A percentile compares a stretch with the other conserved stretches of the same genome.
phyloP scores from a whole-genome alignment of 1,140 invertebrate genomes.

The Halictus rubicundus region DNA sequence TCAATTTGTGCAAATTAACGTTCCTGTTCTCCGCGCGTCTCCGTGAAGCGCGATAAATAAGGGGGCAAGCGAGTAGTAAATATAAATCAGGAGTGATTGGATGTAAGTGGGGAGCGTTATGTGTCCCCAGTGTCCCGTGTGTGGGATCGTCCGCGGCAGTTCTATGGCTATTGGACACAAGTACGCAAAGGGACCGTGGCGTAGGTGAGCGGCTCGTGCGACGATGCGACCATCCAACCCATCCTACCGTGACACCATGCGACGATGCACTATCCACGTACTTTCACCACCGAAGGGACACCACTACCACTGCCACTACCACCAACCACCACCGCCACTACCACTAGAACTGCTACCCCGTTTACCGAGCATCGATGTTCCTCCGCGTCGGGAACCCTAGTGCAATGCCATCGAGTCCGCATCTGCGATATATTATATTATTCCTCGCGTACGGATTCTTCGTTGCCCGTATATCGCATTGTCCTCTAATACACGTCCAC shows the following conservation, averaged over 20 bases:
- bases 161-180: constrained; percentile 47
- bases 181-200: background rate
- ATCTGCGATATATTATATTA: constrained; percentile 22
- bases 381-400: background rate
- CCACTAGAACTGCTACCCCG: constrained; percentile 12
- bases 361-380: constrained; percentile 37
- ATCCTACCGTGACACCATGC: no score
- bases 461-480: background rate
- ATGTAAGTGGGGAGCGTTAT: constrained; percentile 81
- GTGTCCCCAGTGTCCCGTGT: constrained; percentile 81
- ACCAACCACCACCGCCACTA: no score
- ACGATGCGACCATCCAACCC: constrained; percentile 16
- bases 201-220: constrained; percentile 52
- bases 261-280: background rate
- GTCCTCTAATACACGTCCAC: background rate
- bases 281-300: constrained; percentile 46
- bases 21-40: constrained; percentile 75
- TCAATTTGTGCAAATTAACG: constrained; percentile 81
- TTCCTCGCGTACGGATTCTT: constrained; percentile 9
- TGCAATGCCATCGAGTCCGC: background rate
- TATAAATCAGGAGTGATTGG: constrained; percentile 82
- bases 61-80: constrained; percentile 80
- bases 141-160: constrained; percentile 72
- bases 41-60: constrained; percentile 79
- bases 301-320: background rate